Conservation (phyloP, 2,113 vertebrate species). For the Todiramphus chloris region DNA sequence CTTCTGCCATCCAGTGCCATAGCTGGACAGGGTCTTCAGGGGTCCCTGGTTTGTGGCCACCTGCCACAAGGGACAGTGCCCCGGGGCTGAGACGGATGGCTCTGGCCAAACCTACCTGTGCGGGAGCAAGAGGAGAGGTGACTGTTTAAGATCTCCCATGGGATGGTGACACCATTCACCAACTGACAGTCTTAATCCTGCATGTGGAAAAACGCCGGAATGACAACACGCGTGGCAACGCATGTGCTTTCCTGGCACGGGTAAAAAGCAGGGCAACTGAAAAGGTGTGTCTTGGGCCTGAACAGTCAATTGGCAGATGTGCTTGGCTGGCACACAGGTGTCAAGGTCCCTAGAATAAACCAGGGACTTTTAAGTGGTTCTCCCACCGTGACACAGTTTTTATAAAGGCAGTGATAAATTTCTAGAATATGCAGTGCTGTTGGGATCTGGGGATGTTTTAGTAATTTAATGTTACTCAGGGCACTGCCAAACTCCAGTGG, state of each 20-base stretch:
- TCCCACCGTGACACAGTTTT: neutral
- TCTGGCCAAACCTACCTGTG: fast-evolving
- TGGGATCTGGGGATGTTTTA: neutral
- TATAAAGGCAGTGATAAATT: neutral
- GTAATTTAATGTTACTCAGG: neutral
- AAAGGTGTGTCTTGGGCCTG: neutral
- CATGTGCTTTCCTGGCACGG: neutral
- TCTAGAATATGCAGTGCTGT: neutral
- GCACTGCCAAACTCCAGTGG: neutral
- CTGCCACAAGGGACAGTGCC: neutral
- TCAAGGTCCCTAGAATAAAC: neutral
- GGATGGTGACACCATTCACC: neutral
- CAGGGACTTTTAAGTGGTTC: neutral
- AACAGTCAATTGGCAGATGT: neutral
- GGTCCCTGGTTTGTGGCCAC: neutral
- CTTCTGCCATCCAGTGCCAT: neutral
- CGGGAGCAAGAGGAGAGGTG: neutral
- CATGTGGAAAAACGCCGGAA: neutral
- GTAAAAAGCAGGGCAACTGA: neutral
- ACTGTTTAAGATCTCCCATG: fast-evolving
- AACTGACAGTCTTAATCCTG: neutral
- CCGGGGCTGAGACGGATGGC: neutral
- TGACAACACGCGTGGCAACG: too few relatives aligned
- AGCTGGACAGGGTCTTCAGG: neutral
- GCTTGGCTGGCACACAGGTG: neutral